Percentiles rank a stretch among this genome's conserved stretches.
These are phyloP conservation scores for Bruchidius siliquastri DNA, from an alignment of 2,888 invertebrate genomes.

Conservation along the genomic window DNA sequence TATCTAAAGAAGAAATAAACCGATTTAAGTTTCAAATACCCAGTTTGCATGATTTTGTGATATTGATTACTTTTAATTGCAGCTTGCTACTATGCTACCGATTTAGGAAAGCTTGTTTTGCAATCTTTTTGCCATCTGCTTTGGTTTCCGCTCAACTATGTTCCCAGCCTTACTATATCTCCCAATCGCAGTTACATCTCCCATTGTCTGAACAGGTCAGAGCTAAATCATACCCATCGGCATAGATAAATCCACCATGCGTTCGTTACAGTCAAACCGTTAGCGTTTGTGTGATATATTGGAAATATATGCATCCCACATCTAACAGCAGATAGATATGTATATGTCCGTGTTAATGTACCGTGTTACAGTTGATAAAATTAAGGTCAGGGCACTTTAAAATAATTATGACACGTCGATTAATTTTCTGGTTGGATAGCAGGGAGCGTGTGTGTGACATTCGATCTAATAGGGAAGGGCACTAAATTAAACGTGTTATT, in stretches of 20 bases:
- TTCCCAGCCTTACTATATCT: too few species aligned
- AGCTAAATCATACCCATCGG: not conserved
- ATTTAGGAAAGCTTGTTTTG: too few species aligned
- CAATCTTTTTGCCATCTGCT: too few species aligned
- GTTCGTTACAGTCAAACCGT: not conserved
- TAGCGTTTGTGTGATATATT: conserved; percentile 4
- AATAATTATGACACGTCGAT: conserved; percentile 1
- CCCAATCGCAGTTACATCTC: not conserved
- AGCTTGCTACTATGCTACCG: too few species aligned
- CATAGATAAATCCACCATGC: not conserved
- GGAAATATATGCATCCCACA: conserved; percentile 9
- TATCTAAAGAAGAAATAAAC: too few species aligned
- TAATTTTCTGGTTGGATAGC: not conserved
- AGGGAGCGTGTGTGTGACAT: not conserved
- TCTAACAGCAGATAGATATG: conserved; percentile 1
- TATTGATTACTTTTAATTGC: too few species aligned
- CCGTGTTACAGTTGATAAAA: conserved; percentile 8
- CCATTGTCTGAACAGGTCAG: not conserved
- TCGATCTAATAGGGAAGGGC: not conserved
- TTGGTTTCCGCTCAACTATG: too few species aligned
- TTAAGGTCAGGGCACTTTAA: conserved; percentile 8
- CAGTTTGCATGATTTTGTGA: too few species aligned
- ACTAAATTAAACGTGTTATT: not conserved
- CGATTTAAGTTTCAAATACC: too few species aligned
- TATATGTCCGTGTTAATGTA: conserved; percentile 3